Conservation (phyloP, 2,797 vertebrate species). For the Bradypodion pumilum region DNA sequence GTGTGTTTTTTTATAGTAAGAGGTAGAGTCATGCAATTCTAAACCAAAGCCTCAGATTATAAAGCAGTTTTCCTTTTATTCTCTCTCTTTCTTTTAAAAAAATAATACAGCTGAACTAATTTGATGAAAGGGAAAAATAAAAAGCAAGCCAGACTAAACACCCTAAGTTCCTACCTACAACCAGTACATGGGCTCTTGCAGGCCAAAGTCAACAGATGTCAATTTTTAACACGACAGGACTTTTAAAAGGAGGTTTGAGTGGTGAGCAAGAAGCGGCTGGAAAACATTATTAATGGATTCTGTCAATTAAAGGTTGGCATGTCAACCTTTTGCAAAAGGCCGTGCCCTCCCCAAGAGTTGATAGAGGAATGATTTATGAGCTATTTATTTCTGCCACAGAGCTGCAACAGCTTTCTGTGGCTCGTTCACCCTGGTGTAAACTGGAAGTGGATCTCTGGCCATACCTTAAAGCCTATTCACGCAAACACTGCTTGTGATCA, state of each 20-base stretch:
- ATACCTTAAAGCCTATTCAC: not conserved
- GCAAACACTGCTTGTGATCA: not conserved
- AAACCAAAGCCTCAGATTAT: constrained; percentile 60
- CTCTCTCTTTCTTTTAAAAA: constrained; percentile 50
- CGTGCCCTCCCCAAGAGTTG: constrained; percentile 4
- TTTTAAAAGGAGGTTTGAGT: constrained; percentile 66
- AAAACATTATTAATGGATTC: constrained; percentile 70
- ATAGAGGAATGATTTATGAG: constrained; percentile 31
- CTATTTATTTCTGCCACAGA: not conserved
- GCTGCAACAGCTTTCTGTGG: constrained; percentile 13
- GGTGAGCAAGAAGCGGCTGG: constrained; percentile 65
- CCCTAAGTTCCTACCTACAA: constrained; percentile 75
- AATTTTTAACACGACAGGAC: constrained; percentile 74
- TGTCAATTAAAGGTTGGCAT: constrained; percentile 69
- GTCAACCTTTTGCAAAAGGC: constrained; percentile 49
- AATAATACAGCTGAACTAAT: constrained; percentile 77
- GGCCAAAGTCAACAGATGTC: constrained; percentile 77
- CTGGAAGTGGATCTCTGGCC: not conserved
- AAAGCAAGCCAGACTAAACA: constrained; percentile 75
- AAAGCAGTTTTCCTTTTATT: constrained; percentile 66
- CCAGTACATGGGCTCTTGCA: constrained; percentile 62
- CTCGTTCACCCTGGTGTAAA: not conserved
- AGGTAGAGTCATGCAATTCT: constrained; percentile 53
- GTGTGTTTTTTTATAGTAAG: constrained; percentile 40
- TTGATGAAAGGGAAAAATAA: constrained; percentile 77